Evolutionary conservation across 1,140 invertebrate species (phyloP), one percentile per base, ranked within the genome.

Genomic region (Pemphigus obesinymphae): DNA sequence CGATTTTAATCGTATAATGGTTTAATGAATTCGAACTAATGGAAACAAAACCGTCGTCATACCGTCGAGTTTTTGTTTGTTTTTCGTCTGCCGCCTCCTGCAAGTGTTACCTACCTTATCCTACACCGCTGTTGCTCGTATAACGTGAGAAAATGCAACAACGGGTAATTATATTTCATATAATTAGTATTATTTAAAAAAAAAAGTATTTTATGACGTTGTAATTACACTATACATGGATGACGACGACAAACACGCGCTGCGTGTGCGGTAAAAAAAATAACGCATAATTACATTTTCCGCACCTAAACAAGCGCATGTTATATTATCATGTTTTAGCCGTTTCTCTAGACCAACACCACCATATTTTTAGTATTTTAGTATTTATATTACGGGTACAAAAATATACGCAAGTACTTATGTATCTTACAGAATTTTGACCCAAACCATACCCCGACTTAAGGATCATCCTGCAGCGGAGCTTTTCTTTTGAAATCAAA

Each of bases 81-180:
- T 70, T 70, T 70, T 70, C n/a, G 40, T 43, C 23, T 34, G 63
- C n/a, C n/a, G n/a, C n/a, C n/a, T n/a, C n/a, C 15, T 10, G 17
- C 37, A 29, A n/a, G 23, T 45, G 37, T 34, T 45, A 15, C n/a
- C n/a, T n/a, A 6, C n/a, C n/a, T n/a, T n/a, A n/a, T n/a, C n/a
- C n/a, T n/a, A n/a, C n/a, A n/a, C n/a, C n/a, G n/a, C n/a, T n/a
- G n/a, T n/a, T n/a, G n/a, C n/a, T n/a, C n/a, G n/a, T n/a, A n/a
- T 15, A 70, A 70, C 68, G 68, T 70, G 68, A 70, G 68, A 70
- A 70, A 70, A 70, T n/a, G 23, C 68, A 26, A 45, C 68, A 45
- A 45, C 68, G 37, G 68, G 37, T 23, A 70, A 70, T 70, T 70
- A 70, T 70, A n/a, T n/a, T 70, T 45, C 23, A 40, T 45, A 45